Evolutionary conservation across 2,888 invertebrate genomes (phyloP).

Genomic region (Thalpophila matura): DNA sequence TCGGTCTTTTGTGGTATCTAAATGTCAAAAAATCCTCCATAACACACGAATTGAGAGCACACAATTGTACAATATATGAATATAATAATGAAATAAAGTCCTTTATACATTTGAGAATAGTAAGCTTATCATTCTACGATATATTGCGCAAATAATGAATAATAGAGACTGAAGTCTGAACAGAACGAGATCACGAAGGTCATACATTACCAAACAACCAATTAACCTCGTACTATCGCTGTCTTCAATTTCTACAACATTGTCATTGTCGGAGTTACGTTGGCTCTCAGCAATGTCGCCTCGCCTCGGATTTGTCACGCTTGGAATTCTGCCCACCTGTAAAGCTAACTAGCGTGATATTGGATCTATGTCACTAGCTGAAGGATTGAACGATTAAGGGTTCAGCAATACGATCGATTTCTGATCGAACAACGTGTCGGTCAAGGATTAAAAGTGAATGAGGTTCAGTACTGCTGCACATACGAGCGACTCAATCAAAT

Average conservation of each 20-base stretch:
- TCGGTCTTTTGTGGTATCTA: background rate
- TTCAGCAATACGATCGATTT: slow-evolving; percentile 35
- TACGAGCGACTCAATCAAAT: slow-evolving; percentile 41
- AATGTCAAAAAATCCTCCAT: background rate
- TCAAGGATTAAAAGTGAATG: slow-evolving; percentile 50
- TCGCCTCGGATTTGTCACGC: slow-evolving; percentile 42
- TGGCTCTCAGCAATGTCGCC: slow-evolving; percentile 23
- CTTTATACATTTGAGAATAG: background rate
- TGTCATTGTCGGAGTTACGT: slow-evolving; percentile 29
- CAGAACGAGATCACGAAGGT: slow-evolving; percentile 38
- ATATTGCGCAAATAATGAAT: slow-evolving; percentile 17
- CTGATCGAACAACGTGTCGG: slow-evolving; percentile 38
- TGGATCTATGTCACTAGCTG: slow-evolving; percentile 44
- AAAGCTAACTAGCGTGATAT: slow-evolving; percentile 52
- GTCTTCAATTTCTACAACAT: slow-evolving; percentile 46
- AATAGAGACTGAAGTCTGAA: slow-evolving; percentile 17
- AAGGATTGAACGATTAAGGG: slow-evolving; percentile 40
- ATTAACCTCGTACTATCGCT: slow-evolving; percentile 43
- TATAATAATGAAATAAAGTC: background rate
- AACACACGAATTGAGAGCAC: background rate
- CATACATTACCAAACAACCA: slow-evolving; percentile 40
- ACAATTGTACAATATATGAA: background rate
- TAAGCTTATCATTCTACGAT: slow-evolving; percentile 3
- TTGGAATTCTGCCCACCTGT: slow-evolving; percentile 54
- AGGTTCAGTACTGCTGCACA: slow-evolving; percentile 14